A percentile compares a stretch with the other conserved stretches of the same genome.
These are phyloP conservation scores for Tenthredo notha DNA, from an alignment of 2,888 invertebrate genomes.

Conservation along the genomic window DNA sequence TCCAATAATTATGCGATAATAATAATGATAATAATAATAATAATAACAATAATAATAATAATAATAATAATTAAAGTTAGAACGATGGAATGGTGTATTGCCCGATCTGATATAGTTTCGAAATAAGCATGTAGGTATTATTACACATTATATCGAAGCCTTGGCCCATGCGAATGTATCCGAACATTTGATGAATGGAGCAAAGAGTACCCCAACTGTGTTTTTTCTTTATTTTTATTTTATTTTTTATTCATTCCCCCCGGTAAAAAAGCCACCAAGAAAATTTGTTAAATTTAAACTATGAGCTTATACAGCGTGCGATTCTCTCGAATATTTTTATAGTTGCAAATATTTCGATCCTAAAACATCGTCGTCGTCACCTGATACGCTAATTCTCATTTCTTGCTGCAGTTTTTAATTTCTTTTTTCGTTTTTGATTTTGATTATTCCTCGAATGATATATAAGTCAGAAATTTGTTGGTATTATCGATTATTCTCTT, in stretches of 20 bases:
- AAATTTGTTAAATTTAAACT: constrained; percentile 2
- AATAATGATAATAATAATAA: not conserved
- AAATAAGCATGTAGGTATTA: not conserved
- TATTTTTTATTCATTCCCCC: not conserved
- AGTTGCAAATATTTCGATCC: not conserved
- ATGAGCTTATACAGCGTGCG: constrained; percentile 9
- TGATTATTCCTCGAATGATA: not conserved
- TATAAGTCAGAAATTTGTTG: not conserved
- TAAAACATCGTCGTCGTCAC: constrained; percentile 1
- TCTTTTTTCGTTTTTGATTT: not conserved
- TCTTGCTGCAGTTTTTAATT: not conserved
- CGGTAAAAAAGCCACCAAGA: constrained; percentile 9
- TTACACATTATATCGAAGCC: constrained; percentile 5
- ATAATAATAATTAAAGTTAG: not conserved
- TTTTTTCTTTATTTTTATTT: not conserved
- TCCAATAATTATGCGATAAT: not conserved
- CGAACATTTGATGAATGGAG: constrained; percentile 39
- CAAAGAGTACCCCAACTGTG: constrained; percentile 21
- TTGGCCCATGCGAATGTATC: constrained; percentile 39
- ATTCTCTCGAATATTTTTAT: not conserved
- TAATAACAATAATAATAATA: not conserved
- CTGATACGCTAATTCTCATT: not conserved
- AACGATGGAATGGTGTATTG: not conserved
- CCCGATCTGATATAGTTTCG: not conserved
- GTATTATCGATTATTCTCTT: not conserved